Percentiles rank a stretch among this genome's conserved stretches.
phyloP scores from a whole-genome alignment of 2,797 vertebrate genomes.

The Tiaroga cobitis region DNA sequence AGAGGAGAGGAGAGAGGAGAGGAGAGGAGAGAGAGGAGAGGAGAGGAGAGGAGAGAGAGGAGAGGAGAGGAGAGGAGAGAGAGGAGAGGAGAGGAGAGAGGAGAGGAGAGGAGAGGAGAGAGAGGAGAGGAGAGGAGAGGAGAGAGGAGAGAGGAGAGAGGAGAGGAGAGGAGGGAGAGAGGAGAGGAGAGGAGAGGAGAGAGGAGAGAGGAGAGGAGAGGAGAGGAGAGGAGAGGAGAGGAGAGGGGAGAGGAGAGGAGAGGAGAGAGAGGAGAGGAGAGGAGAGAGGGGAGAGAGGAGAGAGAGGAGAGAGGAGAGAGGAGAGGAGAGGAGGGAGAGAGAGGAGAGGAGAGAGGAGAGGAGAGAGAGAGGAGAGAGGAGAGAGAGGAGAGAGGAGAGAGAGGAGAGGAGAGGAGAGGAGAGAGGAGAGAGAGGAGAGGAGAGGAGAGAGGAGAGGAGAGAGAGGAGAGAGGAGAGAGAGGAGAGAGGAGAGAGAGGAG shows the following conservation, averaged over 20 bases:
- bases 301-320: constrained; percentile 41
- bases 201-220: constrained; percentile 58
- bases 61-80: constrained; percentile 40
- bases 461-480: constrained; percentile 54
- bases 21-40: too few relatives aligned
- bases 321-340: constrained; percentile 36
- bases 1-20: constrained; percentile 70
- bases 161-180: too few relatives aligned
- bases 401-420: constrained; percentile 69
- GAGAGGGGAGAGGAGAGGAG: constrained; percentile 59
- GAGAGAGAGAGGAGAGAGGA: constrained; percentile 52
- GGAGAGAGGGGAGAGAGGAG: background rate
- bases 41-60: constrained; percentile 52
- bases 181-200: too few relatives aligned
- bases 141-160: constrained; percentile 38
- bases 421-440: constrained; percentile 67
- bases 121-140: too few relatives aligned
- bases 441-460: constrained; percentile 66
- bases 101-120: background rate
- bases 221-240: constrained; percentile 70
- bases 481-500: constrained; percentile 61
- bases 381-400: too few relatives aligned
- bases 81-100: constrained; percentile 43
- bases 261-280: constrained; percentile 60
- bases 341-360: background rate